These are phyloP conservation scores for Solenopsis fugax DNA, from an alignment of 1,140 invertebrate species.

Conservation along the genomic window DNA sequence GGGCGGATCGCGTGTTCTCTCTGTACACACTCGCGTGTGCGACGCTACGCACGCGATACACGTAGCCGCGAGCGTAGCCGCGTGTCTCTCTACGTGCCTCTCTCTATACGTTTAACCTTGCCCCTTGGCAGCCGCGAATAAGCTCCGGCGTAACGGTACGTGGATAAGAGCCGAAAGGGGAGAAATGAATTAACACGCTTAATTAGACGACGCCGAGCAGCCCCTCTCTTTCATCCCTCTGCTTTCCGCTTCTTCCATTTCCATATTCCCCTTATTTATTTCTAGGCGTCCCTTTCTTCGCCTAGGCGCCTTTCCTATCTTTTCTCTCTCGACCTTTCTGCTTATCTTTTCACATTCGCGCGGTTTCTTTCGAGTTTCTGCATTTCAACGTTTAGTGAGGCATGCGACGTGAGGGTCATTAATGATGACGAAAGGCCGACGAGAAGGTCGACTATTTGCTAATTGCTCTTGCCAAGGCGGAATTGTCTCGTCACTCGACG, in stretches of 20 bases:
- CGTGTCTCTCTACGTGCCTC: slow-evolving; percentile 45
- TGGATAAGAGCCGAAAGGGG: slow-evolving; percentile 39
- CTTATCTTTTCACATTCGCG: not conserved
- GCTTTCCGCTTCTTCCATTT: not conserved
- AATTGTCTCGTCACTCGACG: slow-evolving; percentile 33
- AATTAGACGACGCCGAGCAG: slow-evolving; percentile 52
- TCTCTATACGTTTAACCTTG: slow-evolving; percentile 66
- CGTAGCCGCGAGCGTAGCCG: slow-evolving; percentile 50
- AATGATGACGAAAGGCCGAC: slow-evolving; percentile 6
- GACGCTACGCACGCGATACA: slow-evolving; percentile 10
- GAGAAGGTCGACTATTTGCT: slow-evolving; percentile 22
- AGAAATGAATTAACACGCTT: slow-evolving; percentile 59
- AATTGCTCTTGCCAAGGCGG: slow-evolving; percentile 40
- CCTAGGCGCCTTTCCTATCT: not conserved
- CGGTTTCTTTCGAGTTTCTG: not conserved
- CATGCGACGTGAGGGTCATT: not conserved
- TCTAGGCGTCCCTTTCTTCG: not conserved
- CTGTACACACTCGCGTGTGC: slow-evolving; percentile 10
- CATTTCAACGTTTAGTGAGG: not conserved
- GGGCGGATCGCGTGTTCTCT: slow-evolving; percentile 47
- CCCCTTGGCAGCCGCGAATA: slow-evolving; percentile 22
- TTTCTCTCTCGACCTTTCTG: not conserved
- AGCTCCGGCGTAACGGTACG: slow-evolving; percentile 38
- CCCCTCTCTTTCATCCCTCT: not conserved
- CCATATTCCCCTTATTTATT: not conserved